Conservation (phyloP, 2,797 vertebrate species). For the Buphagus erythrorhynchus region DNA sequence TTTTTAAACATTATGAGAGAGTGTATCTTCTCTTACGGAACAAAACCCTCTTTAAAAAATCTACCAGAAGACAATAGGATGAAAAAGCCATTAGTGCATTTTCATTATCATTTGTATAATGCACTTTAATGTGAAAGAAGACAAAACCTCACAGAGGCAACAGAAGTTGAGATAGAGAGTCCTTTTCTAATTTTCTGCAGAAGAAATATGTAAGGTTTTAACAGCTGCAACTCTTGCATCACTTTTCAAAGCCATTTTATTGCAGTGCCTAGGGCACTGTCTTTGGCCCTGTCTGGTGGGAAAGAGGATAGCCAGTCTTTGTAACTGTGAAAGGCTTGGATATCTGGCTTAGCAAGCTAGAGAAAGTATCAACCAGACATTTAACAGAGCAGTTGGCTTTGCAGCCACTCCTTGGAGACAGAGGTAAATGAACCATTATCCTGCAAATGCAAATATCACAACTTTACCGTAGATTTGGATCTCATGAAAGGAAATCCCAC, state of each 20-base stretch:
- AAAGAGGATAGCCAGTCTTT: background rate
- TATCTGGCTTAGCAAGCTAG: background rate
- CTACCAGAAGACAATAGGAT: background rate
- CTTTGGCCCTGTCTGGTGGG: background rate
- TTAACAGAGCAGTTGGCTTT: background rate
- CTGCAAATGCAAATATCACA: background rate
- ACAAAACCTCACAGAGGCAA: background rate
- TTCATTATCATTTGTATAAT: background rate
- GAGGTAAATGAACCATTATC: background rate
- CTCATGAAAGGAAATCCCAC: conserved; percentile 99
- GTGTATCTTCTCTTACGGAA: background rate
- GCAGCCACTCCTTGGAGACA: background rate
- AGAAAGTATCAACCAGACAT: background rate
- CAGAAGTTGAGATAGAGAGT: background rate
- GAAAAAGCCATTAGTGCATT: background rate
- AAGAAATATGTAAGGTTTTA: background rate
- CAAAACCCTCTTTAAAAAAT: background rate
- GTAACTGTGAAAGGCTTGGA: background rate
- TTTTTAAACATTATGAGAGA: background rate
- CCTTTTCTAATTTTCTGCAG: background rate
- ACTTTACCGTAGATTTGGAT: conserved; percentile 90
- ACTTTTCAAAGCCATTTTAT: background rate
- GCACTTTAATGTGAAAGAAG: background rate
- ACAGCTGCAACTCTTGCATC: background rate
- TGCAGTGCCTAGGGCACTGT: background rate